Evolutionary conservation across 1,140 invertebrate genomes (phyloP).

Genomic region (Zaprionus ghesquierei): DNA sequence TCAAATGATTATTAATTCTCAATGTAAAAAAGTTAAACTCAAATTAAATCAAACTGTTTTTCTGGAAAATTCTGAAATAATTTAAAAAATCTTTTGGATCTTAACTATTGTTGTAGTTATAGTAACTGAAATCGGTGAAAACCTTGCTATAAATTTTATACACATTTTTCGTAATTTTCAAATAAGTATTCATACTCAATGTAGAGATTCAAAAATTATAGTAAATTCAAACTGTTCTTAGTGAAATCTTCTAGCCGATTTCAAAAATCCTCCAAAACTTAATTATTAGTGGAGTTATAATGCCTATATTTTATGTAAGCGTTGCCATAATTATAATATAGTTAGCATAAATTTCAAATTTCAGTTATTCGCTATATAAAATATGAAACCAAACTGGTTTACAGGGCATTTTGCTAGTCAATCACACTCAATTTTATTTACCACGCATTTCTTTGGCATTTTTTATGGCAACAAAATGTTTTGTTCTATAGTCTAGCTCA

Average conservation of each 20-base stretch:
- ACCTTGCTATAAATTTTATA: neutral
- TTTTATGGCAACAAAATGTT: constrained; percentile 42
- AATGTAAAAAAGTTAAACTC: too few species aligned
- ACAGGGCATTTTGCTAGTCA: neutral
- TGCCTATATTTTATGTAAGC: neutral
- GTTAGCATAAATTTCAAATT: neutral
- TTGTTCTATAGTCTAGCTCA: neutral
- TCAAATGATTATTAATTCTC: too few species aligned
- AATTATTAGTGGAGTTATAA: neutral
- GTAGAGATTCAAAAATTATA: too few species aligned
- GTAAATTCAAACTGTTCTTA: too few species aligned
- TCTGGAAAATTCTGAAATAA: too few species aligned
- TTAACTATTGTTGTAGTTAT: neutral
- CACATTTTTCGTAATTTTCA: too few species aligned
- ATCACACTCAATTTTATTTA: neutral
- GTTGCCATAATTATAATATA: neutral
- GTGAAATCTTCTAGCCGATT: too few species aligned
- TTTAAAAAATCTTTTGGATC: neutral
- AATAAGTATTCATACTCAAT: too few species aligned
- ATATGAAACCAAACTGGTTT: neutral
- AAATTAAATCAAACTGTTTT: too few species aligned
- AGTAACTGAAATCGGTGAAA: neutral
- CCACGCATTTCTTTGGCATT: neutral
- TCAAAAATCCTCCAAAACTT: too few species aligned
- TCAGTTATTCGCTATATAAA: neutral